Evolutionary conservation across 2,113 vertebrate species (phyloP), one percentile per base, ranked within the genome.

Genomic region (Erythrocebus patas): DNA sequence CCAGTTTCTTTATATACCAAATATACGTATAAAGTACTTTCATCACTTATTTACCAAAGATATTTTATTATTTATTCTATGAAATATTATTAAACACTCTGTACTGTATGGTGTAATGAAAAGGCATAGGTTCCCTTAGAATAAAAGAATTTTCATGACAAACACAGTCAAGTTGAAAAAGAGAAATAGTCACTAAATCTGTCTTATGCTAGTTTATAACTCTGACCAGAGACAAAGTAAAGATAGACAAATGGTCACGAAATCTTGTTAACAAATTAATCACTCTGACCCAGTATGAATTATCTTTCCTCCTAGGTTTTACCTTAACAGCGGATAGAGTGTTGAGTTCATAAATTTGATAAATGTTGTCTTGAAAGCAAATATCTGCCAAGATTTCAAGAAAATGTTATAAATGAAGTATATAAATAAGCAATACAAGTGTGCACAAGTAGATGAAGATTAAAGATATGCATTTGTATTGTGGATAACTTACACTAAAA

Each of bases 351-450:
- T 57, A 64, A 66, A 50, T 86, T 72, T 93, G 59, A 14, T 98
- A 96, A 98, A 98, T 98, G 86, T 97, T 76, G 30, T 97, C 85
- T 96, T 95, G 96, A 98, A 98, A 92, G 38, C 75, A 98, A 98
- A 97, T 92, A 83, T 64, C n/a, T 80, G 82, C 89, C 93, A 89
- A 89, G 43, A 81, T 80, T 89, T 97, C 27, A 6, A 48, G 86
- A 93, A 95, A 97, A 91, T 94, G 43, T 88, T 96, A 83, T 57
- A 95, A 94, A 82, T 94, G 50, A 68, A 97, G 5, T 93, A 57
- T 80, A 97, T 96, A 95, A 96, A 81, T 27, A 81, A 94, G 72
- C 4, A 86, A 92, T 18, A 43, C 3, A 30, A 55, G 27, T 45
- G 22, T 66, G 35, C 3, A 89, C 38, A 92, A 48, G 52, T 27